Evolutionary conservation across 2,113 vertebrate genomes (phyloP).

Genomic region (Rhinolophus sinicus): DNA sequence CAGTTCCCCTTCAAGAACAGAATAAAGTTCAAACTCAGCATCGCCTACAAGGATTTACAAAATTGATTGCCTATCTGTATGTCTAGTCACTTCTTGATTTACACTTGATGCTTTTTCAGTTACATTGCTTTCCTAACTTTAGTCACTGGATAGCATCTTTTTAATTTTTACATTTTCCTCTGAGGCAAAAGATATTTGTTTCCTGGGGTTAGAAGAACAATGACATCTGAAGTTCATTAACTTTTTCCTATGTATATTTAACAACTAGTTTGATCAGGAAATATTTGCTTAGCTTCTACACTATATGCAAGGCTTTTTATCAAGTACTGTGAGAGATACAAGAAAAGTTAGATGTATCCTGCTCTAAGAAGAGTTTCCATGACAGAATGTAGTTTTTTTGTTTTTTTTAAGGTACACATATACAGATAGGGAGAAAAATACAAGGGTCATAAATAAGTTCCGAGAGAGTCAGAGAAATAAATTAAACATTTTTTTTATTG

Average conservation of each 20-base stretch:
- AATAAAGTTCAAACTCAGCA: slow-evolving; percentile 23
- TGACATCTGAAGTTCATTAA: slow-evolving; percentile 45
- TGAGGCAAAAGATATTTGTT: slow-evolving; percentile 37
- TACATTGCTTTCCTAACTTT: background rate
- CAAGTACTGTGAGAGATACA: slow-evolving; percentile 23
- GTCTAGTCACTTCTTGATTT: slow-evolving; percentile 19
- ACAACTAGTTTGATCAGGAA: slow-evolving; percentile 39
- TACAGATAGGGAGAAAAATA: background rate
- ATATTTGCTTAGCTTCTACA: background rate
- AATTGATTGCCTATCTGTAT: background rate
- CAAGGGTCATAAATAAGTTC: background rate
- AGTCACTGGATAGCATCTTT: background rate
- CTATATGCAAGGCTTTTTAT: background rate
- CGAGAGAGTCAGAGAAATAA: background rate
- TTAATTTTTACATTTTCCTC: background rate
- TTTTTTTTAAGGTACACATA: background rate
- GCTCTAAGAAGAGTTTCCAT: slow-evolving; percentile 2
- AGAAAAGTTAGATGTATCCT: background rate
- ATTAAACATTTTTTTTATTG: slow-evolving; percentile 48
- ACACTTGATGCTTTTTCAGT: background rate
- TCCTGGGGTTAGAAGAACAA: background rate
- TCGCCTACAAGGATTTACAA: background rate
- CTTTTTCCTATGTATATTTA: slow-evolving; percentile 39
- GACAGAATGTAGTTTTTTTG: background rate
- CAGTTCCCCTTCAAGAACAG: background rate